Evolutionary conservation across 2,888 invertebrate species (phyloP).

Genomic region (Selenia dentaria): DNA sequence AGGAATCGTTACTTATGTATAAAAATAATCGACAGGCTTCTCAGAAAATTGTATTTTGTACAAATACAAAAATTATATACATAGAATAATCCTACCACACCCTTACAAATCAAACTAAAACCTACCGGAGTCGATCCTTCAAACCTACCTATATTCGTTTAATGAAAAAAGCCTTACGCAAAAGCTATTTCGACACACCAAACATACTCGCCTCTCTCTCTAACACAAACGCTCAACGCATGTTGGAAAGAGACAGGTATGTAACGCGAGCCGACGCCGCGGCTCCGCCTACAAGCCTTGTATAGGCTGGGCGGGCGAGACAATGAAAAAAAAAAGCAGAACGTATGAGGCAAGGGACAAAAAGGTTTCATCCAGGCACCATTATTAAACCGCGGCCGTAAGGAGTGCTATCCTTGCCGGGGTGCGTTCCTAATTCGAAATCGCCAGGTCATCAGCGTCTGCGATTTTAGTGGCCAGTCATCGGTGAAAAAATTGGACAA

Average conservation of each 20-base stretch:
- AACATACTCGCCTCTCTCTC: slow-evolving; percentile 42
- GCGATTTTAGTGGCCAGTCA: slow-evolving; percentile 49
- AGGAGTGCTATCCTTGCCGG: slow-evolving; percentile 67
- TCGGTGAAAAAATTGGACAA: slow-evolving; percentile 49
- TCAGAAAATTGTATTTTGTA: too few relatives aligned
- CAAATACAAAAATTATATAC: neutral
- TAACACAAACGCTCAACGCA: slow-evolving; percentile 16
- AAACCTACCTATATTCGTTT: slow-evolving; percentile 29
- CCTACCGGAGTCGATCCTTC: slow-evolving; percentile 31
- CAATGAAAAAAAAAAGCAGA: slow-evolving; percentile 68
- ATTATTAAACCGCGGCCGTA: slow-evolving; percentile 58
- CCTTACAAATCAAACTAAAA: slow-evolving; percentile 22
- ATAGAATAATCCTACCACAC: slow-evolving; percentile 10
- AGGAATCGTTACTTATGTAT: too few relatives aligned
- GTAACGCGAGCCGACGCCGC: slow-evolving; percentile 14
- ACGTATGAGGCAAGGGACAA: slow-evolving; percentile 64
- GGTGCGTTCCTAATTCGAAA: slow-evolving; percentile 58
- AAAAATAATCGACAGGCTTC: too few relatives aligned
- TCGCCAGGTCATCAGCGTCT: slow-evolving; percentile 56
- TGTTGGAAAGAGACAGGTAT: slow-evolving; percentile 43
- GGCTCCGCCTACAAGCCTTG: slow-evolving; percentile 42
- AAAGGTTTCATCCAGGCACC: slow-evolving; percentile 64
- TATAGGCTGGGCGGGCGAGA: slow-evolving; percentile 66
- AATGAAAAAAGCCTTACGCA: slow-evolving; percentile 48
- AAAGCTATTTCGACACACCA: slow-evolving; percentile 31